Conservation (phyloP, 2,888 invertebrate species). For the Pocota personata region DNA sequence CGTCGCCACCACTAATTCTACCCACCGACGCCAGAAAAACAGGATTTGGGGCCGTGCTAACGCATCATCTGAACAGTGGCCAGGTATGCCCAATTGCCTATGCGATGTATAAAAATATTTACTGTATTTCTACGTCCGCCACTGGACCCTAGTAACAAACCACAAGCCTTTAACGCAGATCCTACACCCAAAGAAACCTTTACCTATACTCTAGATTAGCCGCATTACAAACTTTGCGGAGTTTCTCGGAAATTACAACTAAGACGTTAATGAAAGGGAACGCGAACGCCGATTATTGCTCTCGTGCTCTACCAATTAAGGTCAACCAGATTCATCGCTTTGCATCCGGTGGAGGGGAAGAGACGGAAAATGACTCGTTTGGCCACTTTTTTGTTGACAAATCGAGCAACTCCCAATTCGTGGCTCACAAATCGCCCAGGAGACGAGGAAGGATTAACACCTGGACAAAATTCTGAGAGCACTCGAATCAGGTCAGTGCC, state of each 20-base stretch:
- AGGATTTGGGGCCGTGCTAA: constrained; percentile 44
- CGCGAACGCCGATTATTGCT: too few species aligned
- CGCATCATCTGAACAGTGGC: constrained; percentile 17
- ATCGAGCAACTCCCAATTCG: constrained; percentile 62
- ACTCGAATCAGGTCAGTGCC: constrained; percentile 38
- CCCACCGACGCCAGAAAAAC: constrained; percentile 54
- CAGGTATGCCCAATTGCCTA: constrained; percentile 34
- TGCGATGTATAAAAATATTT: constrained; percentile 49
- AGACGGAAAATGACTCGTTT: constrained; percentile 40
- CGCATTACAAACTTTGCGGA: too few species aligned
- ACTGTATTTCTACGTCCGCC: constrained; percentile 22
- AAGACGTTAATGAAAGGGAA: too few species aligned
- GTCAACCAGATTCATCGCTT: too few species aligned
- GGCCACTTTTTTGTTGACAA: constrained; percentile 60
- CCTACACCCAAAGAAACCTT: constrained; percentile 37
- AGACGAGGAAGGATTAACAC: constrained; percentile 44
- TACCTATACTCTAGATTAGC: too few species aligned
- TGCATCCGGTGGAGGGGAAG: constrained; percentile 59
- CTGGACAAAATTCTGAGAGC: constrained; percentile 50
- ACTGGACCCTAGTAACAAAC: constrained; percentile 19
- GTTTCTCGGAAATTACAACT: too few species aligned
- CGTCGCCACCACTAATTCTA: constrained; percentile 10
- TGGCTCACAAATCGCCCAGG: constrained; percentile 33
- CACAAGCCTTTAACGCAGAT: constrained; percentile 49
- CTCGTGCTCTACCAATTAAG: too few species aligned